Base-by-base conservation (phyloP, 2,888 invertebrate species). In the Leistus spinibarbis region DNA sequence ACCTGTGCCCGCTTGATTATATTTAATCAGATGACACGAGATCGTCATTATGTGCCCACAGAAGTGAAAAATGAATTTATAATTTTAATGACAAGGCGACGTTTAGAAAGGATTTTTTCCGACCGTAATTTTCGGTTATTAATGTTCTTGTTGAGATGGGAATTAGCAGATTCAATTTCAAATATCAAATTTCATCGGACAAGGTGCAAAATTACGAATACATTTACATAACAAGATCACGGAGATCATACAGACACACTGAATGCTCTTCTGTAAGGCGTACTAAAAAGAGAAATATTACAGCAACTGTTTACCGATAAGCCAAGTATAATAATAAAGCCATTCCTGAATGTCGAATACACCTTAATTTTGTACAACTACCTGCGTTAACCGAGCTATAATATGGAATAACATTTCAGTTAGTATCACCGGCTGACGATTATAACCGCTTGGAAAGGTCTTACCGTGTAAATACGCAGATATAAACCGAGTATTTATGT, bases 11-110 rank as follows among this genome's bases (percentile, higher is more conserved):
- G 22, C 54, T 71, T 65, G 54, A 57, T 72, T 72, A 72, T 65
- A 57, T 66, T 72, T 72, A 72, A 72, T 72, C 65, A 66, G 20
- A 56, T 17, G 72, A 72, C 72, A 72, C 72, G 65, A 65, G 72
- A 72, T 40, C 54, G n/a, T 65, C 72, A 65, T 72, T 72, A 72
- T 53, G 56, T 54, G 16, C 9, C 16, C 17, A 72, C 13, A 60
- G 19, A 60, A 23, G 57, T 72, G 72, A 72, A 72, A 72, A 72
- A 72, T 72, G 66, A 57, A 65, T 66, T 72, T 66, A 65, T 72
- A 72, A 71, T 71, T 71, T 64, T 71, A 64, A 71, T 64, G 71
- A 71, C 71, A 71, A 16, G 5, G 17, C 13, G 40, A 40, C 40
- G 40, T 40, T 40, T 40, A 40, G 40, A 40, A 40, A 40, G 40